phyloP scores from a whole-genome alignment of 2,797 vertebrate genomes.

The Fundulus diaphanus region DNA sequence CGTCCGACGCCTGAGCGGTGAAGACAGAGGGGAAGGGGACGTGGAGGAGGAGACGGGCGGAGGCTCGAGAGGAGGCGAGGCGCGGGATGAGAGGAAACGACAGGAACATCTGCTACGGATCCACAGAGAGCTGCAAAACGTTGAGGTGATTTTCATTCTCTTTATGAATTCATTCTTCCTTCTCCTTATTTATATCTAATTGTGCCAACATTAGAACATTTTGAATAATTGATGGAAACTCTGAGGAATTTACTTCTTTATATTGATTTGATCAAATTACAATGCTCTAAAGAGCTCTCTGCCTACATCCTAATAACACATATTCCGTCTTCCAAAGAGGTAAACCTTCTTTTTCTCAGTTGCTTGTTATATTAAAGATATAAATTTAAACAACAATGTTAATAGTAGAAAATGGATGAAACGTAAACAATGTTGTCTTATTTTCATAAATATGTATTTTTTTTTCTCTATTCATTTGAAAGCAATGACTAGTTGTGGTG shows the following conservation, averaged over 20 bases:
- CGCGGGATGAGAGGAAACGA: constrained; percentile 67
- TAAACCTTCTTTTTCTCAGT: background rate
- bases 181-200: background rate
- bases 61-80: constrained; percentile 60
- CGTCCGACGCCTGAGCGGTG: constrained; percentile 78
- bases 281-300: background rate
- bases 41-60: constrained; percentile 69
- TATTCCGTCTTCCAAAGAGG: background rate
- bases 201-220: background rate
- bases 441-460: background rate
- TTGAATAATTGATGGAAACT: background rate
- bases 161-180: rapidly evolving
- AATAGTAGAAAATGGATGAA: background rate
- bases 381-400: background rate
- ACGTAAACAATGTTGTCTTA: background rate
- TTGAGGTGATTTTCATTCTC: constrained; percentile 81
- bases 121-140: constrained; percentile 89
- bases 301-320: background rate
- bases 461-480: background rate
- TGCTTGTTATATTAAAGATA: background rate
- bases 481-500: background rate
- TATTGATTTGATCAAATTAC: background rate
- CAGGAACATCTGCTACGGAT: constrained; percentile 78
- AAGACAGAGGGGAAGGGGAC: constrained; percentile 68
- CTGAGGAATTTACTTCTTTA: background rate